Percentiles rank a stretch among this genome's conserved stretches.
Evolutionary conservation across 2,113 vertebrate genomes (phyloP).

Genomic region (Hassar affinis): DNA sequence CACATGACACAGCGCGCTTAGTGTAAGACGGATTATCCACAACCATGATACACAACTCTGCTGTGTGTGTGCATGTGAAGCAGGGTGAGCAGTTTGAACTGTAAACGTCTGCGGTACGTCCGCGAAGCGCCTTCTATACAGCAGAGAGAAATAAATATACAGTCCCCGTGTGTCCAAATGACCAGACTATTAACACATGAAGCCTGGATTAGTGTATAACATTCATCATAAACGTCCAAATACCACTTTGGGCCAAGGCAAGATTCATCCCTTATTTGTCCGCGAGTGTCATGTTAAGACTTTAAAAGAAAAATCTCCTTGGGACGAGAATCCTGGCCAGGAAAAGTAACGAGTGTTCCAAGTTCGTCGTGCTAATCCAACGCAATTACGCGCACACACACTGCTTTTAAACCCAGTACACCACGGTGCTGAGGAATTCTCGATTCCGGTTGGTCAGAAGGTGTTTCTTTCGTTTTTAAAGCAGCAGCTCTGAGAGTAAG

Average conservation of each 20-base stretch:
- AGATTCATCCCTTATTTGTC: conserved; percentile 3
- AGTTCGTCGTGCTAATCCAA: not conserved
- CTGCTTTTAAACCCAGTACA: not conserved
- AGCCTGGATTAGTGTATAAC: not conserved
- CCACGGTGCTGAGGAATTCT: not conserved
- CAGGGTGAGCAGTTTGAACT: conserved; percentile 4
- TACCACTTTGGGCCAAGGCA: not conserved
- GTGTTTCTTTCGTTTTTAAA: not conserved
- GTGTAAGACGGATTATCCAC: conserved; percentile 51
- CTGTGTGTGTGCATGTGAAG: not conserved
- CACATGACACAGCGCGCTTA: conserved; percentile 46
- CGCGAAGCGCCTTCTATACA: not conserved
- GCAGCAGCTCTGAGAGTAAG: not conserved
- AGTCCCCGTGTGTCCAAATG: not conserved
- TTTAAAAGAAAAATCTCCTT: not conserved
- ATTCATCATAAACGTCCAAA: not conserved
- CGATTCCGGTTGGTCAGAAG: too few relatives aligned
- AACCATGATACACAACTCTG: conserved; percentile 21
- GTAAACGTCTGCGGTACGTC: conserved; percentile 4
- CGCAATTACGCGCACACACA: not conserved
- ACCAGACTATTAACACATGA: not conserved
- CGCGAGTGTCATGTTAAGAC: not conserved
- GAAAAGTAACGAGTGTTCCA: not conserved
- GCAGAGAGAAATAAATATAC: too few relatives aligned
- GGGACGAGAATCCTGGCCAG: not conserved